Evolutionary conservation across 2,888 invertebrate genomes (phyloP), one percentile per base, ranked within the genome.

Genomic region (Formica aserva): DNA sequence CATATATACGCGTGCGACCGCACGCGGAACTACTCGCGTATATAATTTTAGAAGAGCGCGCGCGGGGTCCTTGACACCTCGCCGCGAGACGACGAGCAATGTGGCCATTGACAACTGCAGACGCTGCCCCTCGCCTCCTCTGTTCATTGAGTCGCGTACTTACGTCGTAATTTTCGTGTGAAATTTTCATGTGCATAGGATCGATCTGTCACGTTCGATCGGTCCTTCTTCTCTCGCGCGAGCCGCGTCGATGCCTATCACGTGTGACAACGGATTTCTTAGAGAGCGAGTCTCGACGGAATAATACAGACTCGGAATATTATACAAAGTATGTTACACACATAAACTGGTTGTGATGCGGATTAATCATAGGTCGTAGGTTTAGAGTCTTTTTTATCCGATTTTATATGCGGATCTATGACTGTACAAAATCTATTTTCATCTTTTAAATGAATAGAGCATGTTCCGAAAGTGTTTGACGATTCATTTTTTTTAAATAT

Each of bases 1-100:
- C n/a, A n/a, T n/a, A 52, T 48, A 18, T 82, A 69, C 63, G 81
- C 77, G 76, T 55, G n/a, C 8, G 83, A 76, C 86, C 84, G 80
- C 80, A 82, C 67, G 81, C 83, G 78, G 76, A 83, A 86, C 86
- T 52, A 66, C 62, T 55, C 77, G 76, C 76, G 82, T 86, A 82
- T 88, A 88, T 87, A 88, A 91, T 89, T 89, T 89, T 88, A 91
- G 89, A 86, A 66, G 66, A 35, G 65, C 65, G 35, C 67, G n/a
- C 52, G 38, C 80, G 84, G 85, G 92, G 92, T 92, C 92, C 87
- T 92, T 92, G 91, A 92, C 92, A 92, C 85, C 83, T 88, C 69
- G 62, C 65, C 63, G 41, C 80, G 82, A 83, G 86, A 83, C 87
- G 74, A 81, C 83, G 74, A 69, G 62, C 75, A 77, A 52, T 52